A percentile compares a stretch with the other conserved stretches of the same genome.
phyloP scores from a whole-genome alignment of 2,888 invertebrate genomes.

The Julus scandinavius region DNA sequence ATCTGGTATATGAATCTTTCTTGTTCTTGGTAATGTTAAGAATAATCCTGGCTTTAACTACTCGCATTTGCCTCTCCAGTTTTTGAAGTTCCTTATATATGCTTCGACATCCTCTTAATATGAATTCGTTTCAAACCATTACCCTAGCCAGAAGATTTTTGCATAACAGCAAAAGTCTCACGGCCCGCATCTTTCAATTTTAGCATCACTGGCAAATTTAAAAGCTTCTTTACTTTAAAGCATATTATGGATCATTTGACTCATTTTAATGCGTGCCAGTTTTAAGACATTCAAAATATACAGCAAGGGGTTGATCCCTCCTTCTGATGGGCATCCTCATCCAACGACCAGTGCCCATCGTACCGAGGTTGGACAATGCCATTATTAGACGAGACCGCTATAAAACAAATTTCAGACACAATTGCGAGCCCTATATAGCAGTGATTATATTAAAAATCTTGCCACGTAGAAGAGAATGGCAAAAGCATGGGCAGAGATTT shows the following conservation, averaged over 20 bases:
- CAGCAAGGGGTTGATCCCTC: neutral
- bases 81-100: neutral
- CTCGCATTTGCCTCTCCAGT: neutral
- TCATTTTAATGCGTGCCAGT: neutral
- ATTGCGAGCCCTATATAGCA: neutral
- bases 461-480: conserved; percentile 27
- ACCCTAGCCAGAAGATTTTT: neutral
- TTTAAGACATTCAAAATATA: neutral
- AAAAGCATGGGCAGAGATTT: conserved; percentile 19
- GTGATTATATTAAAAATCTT: conserved; percentile 38
- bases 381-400: neutral
- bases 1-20: neutral
- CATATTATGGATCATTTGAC: neutral
- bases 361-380: neutral
- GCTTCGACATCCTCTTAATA: neutral
- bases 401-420: conserved; percentile 35
- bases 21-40: neutral
- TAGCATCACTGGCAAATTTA: neutral
- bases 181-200: neutral
- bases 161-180: neutral
- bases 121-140: neutral
- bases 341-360: neutral
- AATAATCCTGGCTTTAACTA: neutral
- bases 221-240: neutral
- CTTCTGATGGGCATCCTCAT: neutral